These are phyloP conservation scores for Campoplex capitator DNA, from an alignment of 2,888 invertebrate genomes.

Conservation along the genomic window DNA sequence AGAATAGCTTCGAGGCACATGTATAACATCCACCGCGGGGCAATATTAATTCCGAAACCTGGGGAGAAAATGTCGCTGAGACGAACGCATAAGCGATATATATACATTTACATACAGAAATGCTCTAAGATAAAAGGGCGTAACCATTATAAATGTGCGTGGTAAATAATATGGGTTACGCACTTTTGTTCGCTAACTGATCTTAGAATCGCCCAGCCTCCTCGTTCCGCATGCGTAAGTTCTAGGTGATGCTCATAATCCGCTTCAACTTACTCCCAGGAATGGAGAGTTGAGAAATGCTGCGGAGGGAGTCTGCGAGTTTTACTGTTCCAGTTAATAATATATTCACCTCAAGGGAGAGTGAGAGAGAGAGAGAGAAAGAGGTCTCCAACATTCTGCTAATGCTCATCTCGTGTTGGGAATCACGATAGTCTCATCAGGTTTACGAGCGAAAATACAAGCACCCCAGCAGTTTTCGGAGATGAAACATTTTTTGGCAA, in stretches of 20 bases:
- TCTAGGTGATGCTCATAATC: constrained; percentile 55
- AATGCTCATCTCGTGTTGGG: constrained; percentile 41
- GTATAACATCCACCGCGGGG: constrained; percentile 50
- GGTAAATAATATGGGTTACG: not conserved
- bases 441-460: constrained; percentile 9
- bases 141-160: not conserved
- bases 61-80: constrained; percentile 44
- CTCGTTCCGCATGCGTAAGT: constrained; percentile 41
- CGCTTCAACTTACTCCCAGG: constrained; percentile 53
- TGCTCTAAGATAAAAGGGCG: constrained; percentile 5
- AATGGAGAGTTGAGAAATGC: constrained; percentile 21
- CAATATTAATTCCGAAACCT: constrained; percentile 57
- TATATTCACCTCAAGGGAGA: constrained; percentile 21
- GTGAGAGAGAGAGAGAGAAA: not conserved
- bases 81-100: constrained; percentile 38
- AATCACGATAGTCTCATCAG: constrained; percentile 25
- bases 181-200: constrained; percentile 12
- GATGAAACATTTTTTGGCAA: not conserved
- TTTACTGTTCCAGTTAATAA: constrained; percentile 37
- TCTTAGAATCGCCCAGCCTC: constrained; percentile 16
- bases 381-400: constrained; percentile 11
- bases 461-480: not conserved
- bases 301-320: constrained; percentile 20
- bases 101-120: not conserved
- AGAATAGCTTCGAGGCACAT: constrained; percentile 19